phyloP scores from a whole-genome alignment of 2,888 invertebrate genomes.

The Diarsia brunnea region DNA sequence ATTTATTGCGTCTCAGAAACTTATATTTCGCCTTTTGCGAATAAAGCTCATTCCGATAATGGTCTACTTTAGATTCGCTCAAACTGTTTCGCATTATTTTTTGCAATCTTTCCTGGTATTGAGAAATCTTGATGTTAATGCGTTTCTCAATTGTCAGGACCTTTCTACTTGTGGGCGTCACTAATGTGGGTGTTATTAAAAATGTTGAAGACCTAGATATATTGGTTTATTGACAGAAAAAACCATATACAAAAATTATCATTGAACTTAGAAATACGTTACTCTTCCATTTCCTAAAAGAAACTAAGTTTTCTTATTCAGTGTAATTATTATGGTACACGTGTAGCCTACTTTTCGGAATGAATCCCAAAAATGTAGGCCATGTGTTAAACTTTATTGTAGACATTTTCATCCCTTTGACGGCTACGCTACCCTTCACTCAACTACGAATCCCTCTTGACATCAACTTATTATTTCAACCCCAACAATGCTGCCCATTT shows the following conservation, averaged over 20 bases:
- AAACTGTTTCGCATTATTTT: constrained; percentile 26
- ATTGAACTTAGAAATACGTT: background rate
- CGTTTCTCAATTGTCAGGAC: constrained; percentile 30
- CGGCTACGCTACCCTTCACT: constrained; percentile 8
- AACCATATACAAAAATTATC: constrained; percentile 39
- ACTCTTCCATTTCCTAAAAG: background rate
- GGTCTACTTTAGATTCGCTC: constrained; percentile 35
- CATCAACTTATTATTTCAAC: constrained; percentile 18
- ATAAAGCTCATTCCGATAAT: constrained; percentile 44
- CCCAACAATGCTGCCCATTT: constrained; percentile 4
- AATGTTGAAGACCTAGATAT: constrained; percentile 75
- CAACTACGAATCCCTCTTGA: constrained; percentile 10
- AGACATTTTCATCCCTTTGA: constrained; percentile 17
- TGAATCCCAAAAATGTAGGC: constrained; percentile 15
- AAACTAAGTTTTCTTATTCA: background rate
- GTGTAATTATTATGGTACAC: background rate
- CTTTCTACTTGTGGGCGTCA: constrained; percentile 44
- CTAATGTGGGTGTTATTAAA: constrained; percentile 46
- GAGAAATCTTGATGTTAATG: constrained; percentile 37
- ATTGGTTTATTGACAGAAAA: constrained; percentile 80
- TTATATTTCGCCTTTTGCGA: constrained; percentile 50
- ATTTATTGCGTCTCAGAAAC: constrained; percentile 63
- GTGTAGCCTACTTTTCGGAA: background rate
- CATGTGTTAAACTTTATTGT: constrained; percentile 8
- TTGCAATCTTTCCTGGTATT: constrained; percentile 34